Percentiles rank a stretch among this genome's conserved stretches.
Evolutionary conservation across 2,888 invertebrate genomes (phyloP).

Genomic region (Agrochola circellaris): DNA sequence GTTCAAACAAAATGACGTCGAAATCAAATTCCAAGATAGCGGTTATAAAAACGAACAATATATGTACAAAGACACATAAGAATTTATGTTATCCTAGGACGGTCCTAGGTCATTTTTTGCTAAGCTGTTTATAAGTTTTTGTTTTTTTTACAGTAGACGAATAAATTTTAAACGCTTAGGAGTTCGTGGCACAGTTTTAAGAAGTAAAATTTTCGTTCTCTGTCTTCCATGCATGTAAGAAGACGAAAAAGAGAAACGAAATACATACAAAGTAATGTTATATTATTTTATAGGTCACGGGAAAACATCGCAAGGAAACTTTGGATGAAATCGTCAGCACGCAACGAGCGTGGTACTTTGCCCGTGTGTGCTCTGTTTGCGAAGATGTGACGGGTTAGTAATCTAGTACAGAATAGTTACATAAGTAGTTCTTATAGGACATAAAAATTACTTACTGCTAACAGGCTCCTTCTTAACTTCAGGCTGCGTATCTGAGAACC

Average conservation of each 20-base stretch:
- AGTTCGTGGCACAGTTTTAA: background rate
- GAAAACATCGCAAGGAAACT: background rate
- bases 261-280: background rate
- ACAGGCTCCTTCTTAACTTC: conserved; percentile 86
- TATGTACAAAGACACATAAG: conserved; percentile 11
- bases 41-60: background rate
- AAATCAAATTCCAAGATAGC: background rate
- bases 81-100: conserved; percentile 1
- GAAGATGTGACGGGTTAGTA: background rate
- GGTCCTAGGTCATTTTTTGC: background rate
- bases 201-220: background rate
- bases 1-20: background rate
- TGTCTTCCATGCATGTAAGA: background rate
- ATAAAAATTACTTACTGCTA: conserved; percentile 76
- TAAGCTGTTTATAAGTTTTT: background rate
- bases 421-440: no score
- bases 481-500: conserved; percentile 94
- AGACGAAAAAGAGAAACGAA: background rate
- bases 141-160: background rate
- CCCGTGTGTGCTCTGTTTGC: background rate
- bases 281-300: background rate
- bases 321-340: no score
- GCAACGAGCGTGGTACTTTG: background rate
- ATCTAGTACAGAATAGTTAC: background rate
- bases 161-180: background rate